Percentiles rank a stretch among this genome's conserved stretches.
phyloP scores from a whole-genome alignment of 2,113 vertebrate species.

The Egretta garzetta region DNA sequence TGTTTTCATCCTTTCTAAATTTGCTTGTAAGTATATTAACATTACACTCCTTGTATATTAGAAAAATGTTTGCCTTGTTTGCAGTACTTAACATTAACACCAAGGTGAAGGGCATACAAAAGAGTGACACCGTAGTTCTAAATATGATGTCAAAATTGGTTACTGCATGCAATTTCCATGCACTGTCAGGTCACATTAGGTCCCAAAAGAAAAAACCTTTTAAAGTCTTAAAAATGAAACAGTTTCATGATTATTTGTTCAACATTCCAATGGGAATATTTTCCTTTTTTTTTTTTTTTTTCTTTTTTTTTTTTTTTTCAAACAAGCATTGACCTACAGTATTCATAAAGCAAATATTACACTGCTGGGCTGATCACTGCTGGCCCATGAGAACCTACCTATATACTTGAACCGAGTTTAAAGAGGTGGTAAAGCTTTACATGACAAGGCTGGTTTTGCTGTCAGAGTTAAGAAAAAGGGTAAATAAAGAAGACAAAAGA shows the following conservation, averaged over 20 bases:
- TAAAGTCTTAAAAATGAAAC: background rate
- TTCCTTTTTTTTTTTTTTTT: background rate
- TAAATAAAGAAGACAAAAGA: background rate
- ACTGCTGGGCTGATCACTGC: background rate
- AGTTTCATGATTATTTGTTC: conserved; percentile 30
- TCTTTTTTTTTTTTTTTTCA: background rate
- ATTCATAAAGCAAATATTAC: background rate
- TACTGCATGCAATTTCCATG: conserved; percentile 18
- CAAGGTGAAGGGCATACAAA: conserved; percentile 28
- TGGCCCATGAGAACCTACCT: background rate
- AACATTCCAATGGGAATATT: background rate
- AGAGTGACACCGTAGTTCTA: background rate
- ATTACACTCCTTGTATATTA: background rate
- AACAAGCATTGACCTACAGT: background rate
- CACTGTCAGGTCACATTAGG: conserved; percentile 33
- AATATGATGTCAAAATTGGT: conserved; percentile 52
- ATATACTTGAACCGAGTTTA: background rate
- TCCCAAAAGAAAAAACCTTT: background rate
- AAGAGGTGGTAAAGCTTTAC: background rate
- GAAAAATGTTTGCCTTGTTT: conserved; percentile 7
- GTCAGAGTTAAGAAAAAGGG: background rate
- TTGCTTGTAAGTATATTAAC: background rate
- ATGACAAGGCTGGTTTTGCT: background rate
- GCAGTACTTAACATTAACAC: background rate
- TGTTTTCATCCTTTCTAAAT: background rate